These are phyloP conservation scores for Anser brachyrhynchus DNA, from an alignment of 2,113 vertebrate genomes.

Conservation along the genomic window DNA sequence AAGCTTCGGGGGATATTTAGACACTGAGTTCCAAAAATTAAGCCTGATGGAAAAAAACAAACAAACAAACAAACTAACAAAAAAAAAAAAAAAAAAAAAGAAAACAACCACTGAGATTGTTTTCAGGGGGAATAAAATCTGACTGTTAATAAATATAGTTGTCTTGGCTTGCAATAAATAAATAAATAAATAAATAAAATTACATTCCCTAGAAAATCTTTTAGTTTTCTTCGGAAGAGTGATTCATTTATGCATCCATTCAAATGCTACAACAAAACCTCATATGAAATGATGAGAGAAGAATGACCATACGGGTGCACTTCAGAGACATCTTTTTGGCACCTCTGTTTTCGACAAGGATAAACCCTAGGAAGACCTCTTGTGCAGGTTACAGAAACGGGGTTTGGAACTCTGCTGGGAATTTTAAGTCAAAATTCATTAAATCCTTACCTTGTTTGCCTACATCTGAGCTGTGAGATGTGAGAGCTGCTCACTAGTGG, in stretches of 20 bases:
- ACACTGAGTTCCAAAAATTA: neutral
- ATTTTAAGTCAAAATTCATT: neutral
- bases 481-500: neutral
- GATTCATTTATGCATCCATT: neutral
- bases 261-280: neutral
- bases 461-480: neutral
- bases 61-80: too few relatives aligned
- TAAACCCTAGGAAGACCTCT: neutral
- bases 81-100: neutral
- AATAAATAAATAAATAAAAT: neutral
- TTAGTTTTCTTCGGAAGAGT: neutral
- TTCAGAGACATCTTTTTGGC: neutral
- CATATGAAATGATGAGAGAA: neutral
- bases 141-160: neutral
- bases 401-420: neutral
- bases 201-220: neutral
- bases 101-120: neutral
- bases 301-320: neutral
- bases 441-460: neutral
- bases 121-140: neutral
- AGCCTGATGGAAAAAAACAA: neutral
- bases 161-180: neutral
- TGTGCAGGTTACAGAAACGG: neutral
- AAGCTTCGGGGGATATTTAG: neutral
- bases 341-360: neutral